Base-by-base conservation (phyloP, 2,113 vertebrate species). In the Fulica atra region DNA sequence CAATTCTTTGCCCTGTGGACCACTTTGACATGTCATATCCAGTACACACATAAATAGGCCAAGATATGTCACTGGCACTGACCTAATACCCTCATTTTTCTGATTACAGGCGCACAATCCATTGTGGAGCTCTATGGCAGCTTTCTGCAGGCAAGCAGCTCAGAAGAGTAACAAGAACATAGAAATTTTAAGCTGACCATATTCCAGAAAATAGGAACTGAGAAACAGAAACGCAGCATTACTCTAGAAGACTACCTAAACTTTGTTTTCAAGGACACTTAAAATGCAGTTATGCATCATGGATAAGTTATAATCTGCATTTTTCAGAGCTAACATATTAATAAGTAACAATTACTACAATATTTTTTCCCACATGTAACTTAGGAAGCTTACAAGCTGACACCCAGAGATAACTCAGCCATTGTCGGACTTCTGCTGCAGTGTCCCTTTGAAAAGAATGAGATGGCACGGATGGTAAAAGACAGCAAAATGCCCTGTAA, bases 21-120 rank as follows among this genome's bases (percentile, higher is more conserved):
- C 44, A 61, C 44, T 68, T 50, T 51, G 72, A 68, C 36, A 76
- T 65, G 54, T 81, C 74, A 72, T 36, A 86, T 9, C 18, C 38
- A 64, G 72, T 21, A 64, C 29, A 81, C n/a, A 59, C 11, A 76
- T 21, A 86, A 88, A 88, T 18, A 84, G 57, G 46, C 53, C 72
- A 90, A 93, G 80, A 86, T 81, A 53, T 33, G 73, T 68, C 61
- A 92, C 71, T 94, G 24, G 24, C 60, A 84, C 57, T 94, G 73
- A 94, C 53, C 86, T 69, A 57, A 69, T 74, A 86, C 24, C 42
- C 60, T 60, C 0, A 20, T 81, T 92, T 95, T 85, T 80, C 50
- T 81, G 38, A 71, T 54, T 81, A 38, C 19, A 81, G 46, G 66
- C 51, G 13, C 7, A 48, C 9, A 59, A 16, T 35, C 29, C 9